phyloP scores from a whole-genome alignment of 2,888 invertebrate species.

The Ommatoiulus sabulosus region DNA sequence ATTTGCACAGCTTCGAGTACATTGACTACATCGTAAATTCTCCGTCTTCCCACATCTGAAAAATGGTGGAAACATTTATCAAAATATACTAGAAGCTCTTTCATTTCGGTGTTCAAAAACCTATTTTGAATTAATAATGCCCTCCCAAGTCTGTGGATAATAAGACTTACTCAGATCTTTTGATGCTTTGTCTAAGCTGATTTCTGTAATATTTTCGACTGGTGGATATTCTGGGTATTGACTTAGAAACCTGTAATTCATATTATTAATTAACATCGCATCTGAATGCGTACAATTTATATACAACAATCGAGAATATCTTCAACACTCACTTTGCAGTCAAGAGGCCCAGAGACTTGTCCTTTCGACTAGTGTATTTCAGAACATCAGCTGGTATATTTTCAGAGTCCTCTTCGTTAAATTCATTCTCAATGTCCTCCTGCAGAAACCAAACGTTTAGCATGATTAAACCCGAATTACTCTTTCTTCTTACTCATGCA shows the following conservation, averaged over 20 bases:
- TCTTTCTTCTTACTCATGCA: too few species aligned
- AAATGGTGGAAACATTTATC: background rate
- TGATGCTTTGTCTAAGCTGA: constrained; percentile 76
- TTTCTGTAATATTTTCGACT: constrained; percentile 69
- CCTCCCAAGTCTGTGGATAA: too few species aligned
- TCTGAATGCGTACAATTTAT: constrained; percentile 61
- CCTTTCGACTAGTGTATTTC: constrained; percentile 68
- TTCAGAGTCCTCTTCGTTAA: background rate
- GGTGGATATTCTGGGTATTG: constrained; percentile 66
- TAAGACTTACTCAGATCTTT: constrained; percentile 70
- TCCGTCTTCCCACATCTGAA: constrained; percentile 74
- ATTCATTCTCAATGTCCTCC: constrained; percentile 33
- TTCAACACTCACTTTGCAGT: constrained; percentile 71
- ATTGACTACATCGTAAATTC: constrained; percentile 81
- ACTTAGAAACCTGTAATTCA: constrained; percentile 62
- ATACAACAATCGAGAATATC: constrained; percentile 71
- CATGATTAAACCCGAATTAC: background rate
- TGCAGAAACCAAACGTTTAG: background rate
- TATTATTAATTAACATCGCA: background rate
- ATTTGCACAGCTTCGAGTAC: constrained; percentile 79
- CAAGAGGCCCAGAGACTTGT: constrained; percentile 74
- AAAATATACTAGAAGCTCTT: too few species aligned
- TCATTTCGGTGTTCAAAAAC: background rate
- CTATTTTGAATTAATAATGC: background rate
- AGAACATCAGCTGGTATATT: background rate